Evolutionary conservation across 1,140 invertebrate genomes (phyloP), one percentile per base, ranked within the genome.

Genomic region (Prorops nasuta): DNA sequence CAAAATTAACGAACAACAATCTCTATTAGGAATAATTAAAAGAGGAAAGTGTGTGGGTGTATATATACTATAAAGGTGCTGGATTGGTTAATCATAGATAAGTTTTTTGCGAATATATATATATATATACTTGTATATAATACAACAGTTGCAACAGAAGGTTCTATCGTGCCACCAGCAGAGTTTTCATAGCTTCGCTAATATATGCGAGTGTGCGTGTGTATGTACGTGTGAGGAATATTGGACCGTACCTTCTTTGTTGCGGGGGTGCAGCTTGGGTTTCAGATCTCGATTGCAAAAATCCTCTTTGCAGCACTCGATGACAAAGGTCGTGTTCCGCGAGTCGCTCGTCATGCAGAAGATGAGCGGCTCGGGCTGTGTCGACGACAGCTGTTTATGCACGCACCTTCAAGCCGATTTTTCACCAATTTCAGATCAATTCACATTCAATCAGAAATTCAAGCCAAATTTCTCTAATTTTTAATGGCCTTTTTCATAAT

Each of bases 231-330:
- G n/a, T n/a, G n/a, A n/a, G n/a, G n/a, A n/a, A n/a, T n/a, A n/a
- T n/a, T n/a, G 52, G 41, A 75, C 69, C 64, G 54, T 77, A 77
- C 75, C 75, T 77, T 75, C 69, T 72, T 65, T 72, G 67, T 59
- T 69, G 64, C 65, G 67, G 58, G 71, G 71, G 63, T 75, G 73
- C 49, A 78, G 76, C 70, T 68, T 71, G 63, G 80, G 80, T 69
- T 72, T 78, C 64, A 83, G 67, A 66, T 79, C 67, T 59, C 65
- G 69, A 79, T 86, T 86, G 78, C 84, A 86, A 78, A 78, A 82
- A 78, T 85, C 81, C 66, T 79, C 70, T 69, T 81, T 81, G 79
- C 86, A 88, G 80, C 86, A 88, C 60, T 81, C 77, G 76, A 84
- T 78, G 71, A 80, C 78, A 71, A 82, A 81, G 56, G 77, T 79